These are phyloP conservation scores for Cyprinodon brontotheroides DNA, from an alignment of 2,113 vertebrate genomes.

Conservation along the genomic window DNA sequence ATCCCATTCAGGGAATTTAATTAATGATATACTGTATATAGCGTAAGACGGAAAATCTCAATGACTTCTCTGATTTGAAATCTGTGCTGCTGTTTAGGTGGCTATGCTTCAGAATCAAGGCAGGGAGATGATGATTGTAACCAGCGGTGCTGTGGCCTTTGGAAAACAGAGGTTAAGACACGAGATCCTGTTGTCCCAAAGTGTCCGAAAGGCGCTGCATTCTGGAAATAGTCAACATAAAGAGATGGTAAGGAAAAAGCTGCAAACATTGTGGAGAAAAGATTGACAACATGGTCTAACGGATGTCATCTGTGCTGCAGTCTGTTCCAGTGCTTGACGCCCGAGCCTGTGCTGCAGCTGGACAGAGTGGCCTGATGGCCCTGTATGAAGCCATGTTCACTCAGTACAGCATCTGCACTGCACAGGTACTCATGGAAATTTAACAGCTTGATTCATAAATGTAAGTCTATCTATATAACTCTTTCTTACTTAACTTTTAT, in stretches of 20 bases:
- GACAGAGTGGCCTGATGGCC: constrained; percentile 98
- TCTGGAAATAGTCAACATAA: constrained; percentile 95
- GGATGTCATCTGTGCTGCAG: constrained; percentile 67
- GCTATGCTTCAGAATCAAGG: constrained; percentile 96
- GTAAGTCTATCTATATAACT: background rate
- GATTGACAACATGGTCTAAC: background rate
- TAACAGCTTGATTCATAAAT: background rate
- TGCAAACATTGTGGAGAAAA: background rate
- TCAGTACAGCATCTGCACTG: constrained; percentile 97
- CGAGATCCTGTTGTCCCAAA: constrained; percentile 97
- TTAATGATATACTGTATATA: background rate
- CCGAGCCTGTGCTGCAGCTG: constrained; percentile 94
- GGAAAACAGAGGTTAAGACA: constrained; percentile 96
- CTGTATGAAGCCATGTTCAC: constrained; percentile 99
- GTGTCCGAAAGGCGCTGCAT: constrained; percentile 94
- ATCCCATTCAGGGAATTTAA: background rate
- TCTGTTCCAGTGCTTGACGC: constrained; percentile 92
- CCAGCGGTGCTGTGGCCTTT: constrained; percentile 96
- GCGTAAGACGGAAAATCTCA: background rate
- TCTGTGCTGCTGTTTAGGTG: constrained; percentile 78
- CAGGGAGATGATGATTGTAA: constrained; percentile 98
- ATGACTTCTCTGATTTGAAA: background rate
- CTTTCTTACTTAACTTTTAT: background rate
- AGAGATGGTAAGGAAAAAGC: constrained; percentile 85
- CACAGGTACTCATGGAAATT: constrained; percentile 81